Percentiles rank a stretch among this genome's conserved stretches.
phyloP scores from a whole-genome alignment of 1,140 invertebrate species.

The Lycorma delicatula region DNA sequence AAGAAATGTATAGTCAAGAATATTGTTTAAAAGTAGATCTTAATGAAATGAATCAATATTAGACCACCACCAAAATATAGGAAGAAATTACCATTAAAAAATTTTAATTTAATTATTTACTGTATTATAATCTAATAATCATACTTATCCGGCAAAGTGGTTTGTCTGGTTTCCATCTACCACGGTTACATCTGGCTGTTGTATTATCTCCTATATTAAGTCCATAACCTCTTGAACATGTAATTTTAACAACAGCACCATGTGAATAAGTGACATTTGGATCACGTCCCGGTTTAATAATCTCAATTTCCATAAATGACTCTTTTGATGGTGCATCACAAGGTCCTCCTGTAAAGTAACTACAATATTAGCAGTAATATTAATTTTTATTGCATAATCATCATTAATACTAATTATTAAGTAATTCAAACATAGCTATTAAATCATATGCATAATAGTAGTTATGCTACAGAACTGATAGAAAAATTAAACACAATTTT shows the following conservation, averaged over 20 bases:
- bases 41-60: too few species aligned
- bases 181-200: conserved; percentile 66
- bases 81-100: too few species aligned
- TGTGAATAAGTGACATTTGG: conserved; percentile 45
- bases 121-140: too few species aligned
- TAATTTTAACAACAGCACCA: conserved; percentile 30
- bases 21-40: too few species aligned
- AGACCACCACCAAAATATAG: too few species aligned
- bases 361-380: background rate
- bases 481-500: too few species aligned
- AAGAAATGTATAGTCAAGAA: too few species aligned
- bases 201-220: conserved; percentile 61
- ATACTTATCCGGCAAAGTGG: conserved; percentile 66
- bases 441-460: too few species aligned
- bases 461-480: too few species aligned
- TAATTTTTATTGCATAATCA: background rate
- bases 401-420: too few species aligned
- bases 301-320: conserved; percentile 53
- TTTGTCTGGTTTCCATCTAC: conserved; percentile 70
- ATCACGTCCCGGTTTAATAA: conserved; percentile 54
- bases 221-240: conserved; percentile 62
- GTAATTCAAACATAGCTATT: too few species aligned
- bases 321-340: conserved; percentile 51
- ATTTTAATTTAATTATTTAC: too few species aligned
- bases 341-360: conserved; percentile 31